Conservation (phyloP, 1,140 invertebrate species). For the Euwallacea similis region DNA sequence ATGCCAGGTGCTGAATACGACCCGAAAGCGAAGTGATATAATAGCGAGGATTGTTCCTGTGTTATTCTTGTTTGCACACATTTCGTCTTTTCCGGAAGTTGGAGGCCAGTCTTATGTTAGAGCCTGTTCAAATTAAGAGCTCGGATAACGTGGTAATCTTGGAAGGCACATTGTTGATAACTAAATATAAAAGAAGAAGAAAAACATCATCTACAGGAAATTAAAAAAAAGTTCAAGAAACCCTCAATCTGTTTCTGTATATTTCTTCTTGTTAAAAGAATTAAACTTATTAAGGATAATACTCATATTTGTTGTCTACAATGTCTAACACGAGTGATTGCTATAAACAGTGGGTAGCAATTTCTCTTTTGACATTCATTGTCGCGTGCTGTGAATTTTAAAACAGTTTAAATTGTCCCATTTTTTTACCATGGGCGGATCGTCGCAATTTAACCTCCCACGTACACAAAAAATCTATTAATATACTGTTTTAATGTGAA, state of each 20-base stretch:
- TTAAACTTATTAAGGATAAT: too few species aligned
- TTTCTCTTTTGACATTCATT: constrained; percentile 22
- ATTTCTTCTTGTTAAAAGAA: too few species aligned
- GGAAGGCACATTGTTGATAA: too few species aligned
- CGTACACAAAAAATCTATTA: constrained; percentile 13
- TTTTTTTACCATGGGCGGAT: not conserved
- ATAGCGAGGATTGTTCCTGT: constrained; percentile 13
- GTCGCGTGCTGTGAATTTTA: constrained; percentile 8
- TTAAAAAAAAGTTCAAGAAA: too few species aligned
- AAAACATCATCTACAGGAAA: too few species aligned
- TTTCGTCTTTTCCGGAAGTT: constrained; percentile 11
- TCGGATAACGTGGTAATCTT: too few species aligned
- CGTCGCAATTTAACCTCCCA: constrained; percentile 9
- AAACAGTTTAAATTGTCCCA: not conserved
- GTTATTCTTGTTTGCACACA: constrained; percentile 18
- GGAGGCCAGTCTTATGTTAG: constrained; percentile 3
- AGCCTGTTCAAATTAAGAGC: not conserved
- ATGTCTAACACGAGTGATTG: not conserved
- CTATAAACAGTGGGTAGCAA: constrained; percentile 1
- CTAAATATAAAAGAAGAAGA: too few species aligned
- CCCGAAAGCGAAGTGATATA: constrained; percentile 14
- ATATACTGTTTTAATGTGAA: not conserved
- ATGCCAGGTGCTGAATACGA: constrained; percentile 25
- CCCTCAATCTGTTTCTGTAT: too few species aligned
- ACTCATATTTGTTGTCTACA: too few species aligned